These are phyloP conservation scores for Gisinianus flammeolus DNA, from an alignment of 2,888 invertebrate species.

Conservation along the genomic window DNA sequence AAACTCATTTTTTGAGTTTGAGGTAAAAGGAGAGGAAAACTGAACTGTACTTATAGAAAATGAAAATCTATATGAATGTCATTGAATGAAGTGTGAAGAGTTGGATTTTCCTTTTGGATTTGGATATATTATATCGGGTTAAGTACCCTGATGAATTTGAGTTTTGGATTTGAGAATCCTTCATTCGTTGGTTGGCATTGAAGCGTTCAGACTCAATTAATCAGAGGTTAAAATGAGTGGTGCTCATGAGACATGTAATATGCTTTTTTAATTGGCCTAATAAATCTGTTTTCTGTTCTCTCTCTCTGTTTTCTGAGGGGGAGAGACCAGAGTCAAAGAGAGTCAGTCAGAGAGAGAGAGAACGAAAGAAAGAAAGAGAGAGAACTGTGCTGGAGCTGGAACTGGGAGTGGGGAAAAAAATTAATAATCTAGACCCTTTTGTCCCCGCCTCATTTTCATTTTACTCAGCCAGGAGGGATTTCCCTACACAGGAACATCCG, in stretches of 20 bases:
- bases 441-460: slow-evolving; percentile 38
- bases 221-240: slow-evolving; percentile 32
- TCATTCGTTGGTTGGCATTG: slow-evolving; percentile 22
- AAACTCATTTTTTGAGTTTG: no score
- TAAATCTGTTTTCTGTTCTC: slow-evolving; percentile 36
- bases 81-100: no score
- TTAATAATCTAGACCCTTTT: slow-evolving; percentile 19
- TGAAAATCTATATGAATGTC: no score
- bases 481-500: slow-evolving; percentile 21
- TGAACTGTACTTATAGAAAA: no score
- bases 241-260: slow-evolving; percentile 24
- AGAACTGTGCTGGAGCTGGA: not conserved
- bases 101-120: no score
- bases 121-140: no score
- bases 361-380: not conserved
- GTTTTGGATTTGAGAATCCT: slow-evolving; percentile 7
- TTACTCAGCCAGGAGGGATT: slow-evolving; percentile 34
- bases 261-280: slow-evolving; percentile 35
- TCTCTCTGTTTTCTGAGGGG: no score
- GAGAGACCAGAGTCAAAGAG: not conserved
- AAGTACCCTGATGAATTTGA: not conserved
- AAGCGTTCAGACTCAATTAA: slow-evolving; percentile 28
- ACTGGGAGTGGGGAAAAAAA: slow-evolving; percentile 12
- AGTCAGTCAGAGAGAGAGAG: not conserved
- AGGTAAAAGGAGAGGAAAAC: no score